phyloP scores from a whole-genome alignment of 2,888 invertebrate genomes.

The Meganola albula region DNA sequence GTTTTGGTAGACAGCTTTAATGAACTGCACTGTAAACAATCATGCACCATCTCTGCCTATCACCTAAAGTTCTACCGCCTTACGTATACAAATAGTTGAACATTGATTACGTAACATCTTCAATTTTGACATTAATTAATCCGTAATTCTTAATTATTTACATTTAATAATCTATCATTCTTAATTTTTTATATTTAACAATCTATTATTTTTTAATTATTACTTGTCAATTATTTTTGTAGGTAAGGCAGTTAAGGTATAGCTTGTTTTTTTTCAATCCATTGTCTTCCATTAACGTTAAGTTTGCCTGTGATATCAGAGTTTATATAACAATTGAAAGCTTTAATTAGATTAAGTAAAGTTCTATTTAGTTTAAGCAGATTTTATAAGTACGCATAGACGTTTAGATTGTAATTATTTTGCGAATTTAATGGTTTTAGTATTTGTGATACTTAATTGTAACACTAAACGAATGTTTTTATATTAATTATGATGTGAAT shows the following conservation, averaged over 20 bases:
- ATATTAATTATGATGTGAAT: slow-evolving; percentile 9
- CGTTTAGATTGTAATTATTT: slow-evolving; percentile 13
- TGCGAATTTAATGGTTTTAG: slow-evolving; percentile 15
- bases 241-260: too few species aligned
- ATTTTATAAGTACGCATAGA: slow-evolving; percentile 8
- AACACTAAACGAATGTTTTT: slow-evolving; percentile 13
- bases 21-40: slow-evolving; percentile 69
- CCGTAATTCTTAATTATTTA: too few species aligned
- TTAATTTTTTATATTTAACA: too few species aligned
- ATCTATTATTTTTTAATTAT: too few species aligned
- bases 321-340: slow-evolving; percentile 42
- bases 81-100: too few species aligned
- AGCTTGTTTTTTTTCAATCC: slow-evolving; percentile 39
- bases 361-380: slow-evolving; percentile 27
- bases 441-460: slow-evolving; percentile 25
- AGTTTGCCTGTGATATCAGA: slow-evolving; percentile 63
- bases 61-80: slow-evolving; percentile 41
- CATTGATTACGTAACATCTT: too few species aligned
- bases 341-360: slow-evolving; percentile 54
- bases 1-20: slow-evolving; percentile 78
- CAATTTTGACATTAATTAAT: too few species aligned
- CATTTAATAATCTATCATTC: too few species aligned
- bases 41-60: slow-evolving; percentile 59
- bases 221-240: slow-evolving; percentile 20
- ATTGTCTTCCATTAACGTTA: slow-evolving; percentile 68